Evolutionary conservation across 2,888 invertebrate species (phyloP), one percentile per base, ranked within the genome.

Genomic region (Gari tellinella): DNA sequence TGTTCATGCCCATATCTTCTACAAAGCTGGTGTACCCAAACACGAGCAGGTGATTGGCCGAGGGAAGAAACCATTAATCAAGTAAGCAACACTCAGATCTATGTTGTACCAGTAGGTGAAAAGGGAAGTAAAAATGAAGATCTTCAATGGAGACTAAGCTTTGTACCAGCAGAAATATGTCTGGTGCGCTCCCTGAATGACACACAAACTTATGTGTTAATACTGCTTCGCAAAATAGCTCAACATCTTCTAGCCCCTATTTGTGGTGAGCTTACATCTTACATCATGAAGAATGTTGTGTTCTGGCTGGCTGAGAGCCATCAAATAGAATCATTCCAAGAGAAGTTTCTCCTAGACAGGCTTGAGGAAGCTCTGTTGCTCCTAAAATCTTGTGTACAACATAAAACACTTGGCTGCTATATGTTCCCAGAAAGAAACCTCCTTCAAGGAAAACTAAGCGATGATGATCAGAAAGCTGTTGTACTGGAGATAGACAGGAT

Each of bases 81-180:
- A 2, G 15, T 67, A 12, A 38, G 38, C 41, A 19, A 1, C 14
- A 8, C 40, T 15, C 43, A 45, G 10, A 37, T 23, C 4, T 19
- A 55, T 43, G 60, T 61, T 15, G 67, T 67, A 8, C 60, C 67
- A 14, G 61, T 55, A 17, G 67, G 67, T 8, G 10, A 25, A 15
- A 40, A 21, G 15, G 48, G 61, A 8, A 21, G 26, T 10, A 15
- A 17, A 0, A 1, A 26, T 15, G 53, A 61, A 19, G 17, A 52
- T 37, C 26, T 53, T 19, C 48, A 67, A 48, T 67, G 67, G 67
- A 21, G 68, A 23, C 25, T 68, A 2, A 52, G 49, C 26, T 68
- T 49, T 19, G 62, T 57, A 15, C 10, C 51, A 3, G 67, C 60
- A 2, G 67, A 67, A 31, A 53, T 52, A 14, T 14, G 10, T n/a